Base-by-base conservation (phyloP, 1,140 invertebrate genomes). In the Eulimnadia texana region DNA sequence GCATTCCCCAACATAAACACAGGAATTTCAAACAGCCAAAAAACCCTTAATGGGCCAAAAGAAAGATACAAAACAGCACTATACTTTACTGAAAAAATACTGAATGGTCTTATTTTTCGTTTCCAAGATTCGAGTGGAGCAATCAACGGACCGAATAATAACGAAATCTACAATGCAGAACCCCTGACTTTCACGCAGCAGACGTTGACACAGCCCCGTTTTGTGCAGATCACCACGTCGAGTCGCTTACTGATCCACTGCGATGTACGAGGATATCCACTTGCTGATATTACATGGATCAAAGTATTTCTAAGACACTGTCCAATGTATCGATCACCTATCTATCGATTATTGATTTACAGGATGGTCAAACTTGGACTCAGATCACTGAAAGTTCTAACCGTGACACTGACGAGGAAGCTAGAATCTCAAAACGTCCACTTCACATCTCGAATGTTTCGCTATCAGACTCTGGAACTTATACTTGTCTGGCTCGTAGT, bases 201-300 rank as follows among this genome's bases (percentile, higher is more conserved):
- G 27, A 57, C 55, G 55, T n/a, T 57, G 1, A 20, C 27, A 3
- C 55, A 57, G 22, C 55, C 55, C 27, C 27, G 29, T 0, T 27
- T 9, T 13, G 28, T 57, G 24, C 55, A 33, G 20, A 33, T 57
- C 28, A 57, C 55, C 13, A 33, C 25, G 24, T 20, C 20, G 16
- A 57, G 55, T 33, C 19, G 22, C 3, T 60, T 64, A 42, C 27
- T 64, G 53, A 33, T 65, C 6, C 28, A 25, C 11, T 64, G 64
- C 54, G 55, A 33, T 33, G 61, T 63, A 25, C 10, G 42, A 23
- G 64, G 64, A 13, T 56, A 61, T 47, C 64, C 64, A 16, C 22
- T 28, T 27, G 63, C 64, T 20, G 24, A 63, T 19, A 60, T 64
- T 49, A 57, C 51, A 22, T 64, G 64, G 62, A 58, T 60, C 23